A percentile compares a stretch with the other conserved stretches of the same genome.
Evolutionary conservation across 1,140 invertebrate genomes (phyloP).

Genomic region (Harlomillsia oculata): DNA sequence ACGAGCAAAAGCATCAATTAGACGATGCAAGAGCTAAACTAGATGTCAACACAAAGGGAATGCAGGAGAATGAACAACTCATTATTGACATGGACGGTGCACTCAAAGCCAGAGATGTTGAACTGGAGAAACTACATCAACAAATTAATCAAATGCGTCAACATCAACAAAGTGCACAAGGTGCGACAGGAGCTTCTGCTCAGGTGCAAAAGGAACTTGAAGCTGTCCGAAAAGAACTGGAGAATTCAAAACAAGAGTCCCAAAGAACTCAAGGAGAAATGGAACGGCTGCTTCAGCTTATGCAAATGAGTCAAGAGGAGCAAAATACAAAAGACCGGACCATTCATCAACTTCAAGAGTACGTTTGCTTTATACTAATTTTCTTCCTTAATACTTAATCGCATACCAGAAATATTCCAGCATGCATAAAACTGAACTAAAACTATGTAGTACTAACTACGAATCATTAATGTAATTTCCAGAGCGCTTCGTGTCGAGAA

Average conservation of each 20-base stretch:
- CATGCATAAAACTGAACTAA: too few species aligned
- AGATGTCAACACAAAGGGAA: background rate
- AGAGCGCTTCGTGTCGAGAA: conserved; percentile 24
- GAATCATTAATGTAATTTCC: too few species aligned
- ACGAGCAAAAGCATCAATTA: conserved; percentile 61
- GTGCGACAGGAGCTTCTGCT: background rate
- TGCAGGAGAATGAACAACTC: conserved; percentile 2
- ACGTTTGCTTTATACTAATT: conserved; percentile 41
- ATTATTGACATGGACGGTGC: too few species aligned
- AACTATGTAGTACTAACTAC: too few species aligned
- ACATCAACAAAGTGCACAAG: conserved; percentile 15
- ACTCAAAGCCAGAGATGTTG: conserved; percentile 19
- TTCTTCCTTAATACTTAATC: background rate
- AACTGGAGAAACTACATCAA: conserved; percentile 35
- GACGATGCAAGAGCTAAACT: conserved; percentile 46
- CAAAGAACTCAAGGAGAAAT: conserved; percentile 72
- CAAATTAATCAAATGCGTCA: conserved; percentile 30
- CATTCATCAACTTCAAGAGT: conserved; percentile 93
- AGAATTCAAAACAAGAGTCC: conserved; percentile 57
- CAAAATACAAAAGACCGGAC: conserved; percentile 89
- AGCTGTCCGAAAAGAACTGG: conserved; percentile 5
- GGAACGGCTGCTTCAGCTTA: conserved; percentile 76
- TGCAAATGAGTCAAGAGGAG: conserved; percentile 92
- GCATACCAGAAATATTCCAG: too few species aligned
- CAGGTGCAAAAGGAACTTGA: background rate